Conservation (phyloP, 2,888 invertebrate species). For the Cataglyphis albicans region DNA sequence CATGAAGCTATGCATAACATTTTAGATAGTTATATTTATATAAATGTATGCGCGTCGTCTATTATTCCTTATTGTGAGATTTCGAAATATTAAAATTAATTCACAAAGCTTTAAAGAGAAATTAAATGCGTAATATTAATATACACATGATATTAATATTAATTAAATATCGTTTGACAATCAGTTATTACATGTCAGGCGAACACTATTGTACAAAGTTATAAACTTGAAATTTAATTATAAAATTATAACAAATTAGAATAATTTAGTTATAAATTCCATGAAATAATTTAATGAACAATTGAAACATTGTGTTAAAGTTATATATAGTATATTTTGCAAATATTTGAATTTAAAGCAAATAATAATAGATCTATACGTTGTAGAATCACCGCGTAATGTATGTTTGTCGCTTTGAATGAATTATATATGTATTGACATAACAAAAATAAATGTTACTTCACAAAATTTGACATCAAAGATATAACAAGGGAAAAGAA, state of each 20-base stretch:
- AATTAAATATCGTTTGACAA: neutral
- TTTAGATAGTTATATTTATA: neutral
- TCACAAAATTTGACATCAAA: neutral
- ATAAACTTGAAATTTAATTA: neutral
- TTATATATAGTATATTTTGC: neutral
- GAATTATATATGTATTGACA: neutral
- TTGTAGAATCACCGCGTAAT: neutral
- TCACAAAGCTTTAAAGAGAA: neutral
- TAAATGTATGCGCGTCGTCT: neutral
- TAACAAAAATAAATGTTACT: conserved; percentile 14
- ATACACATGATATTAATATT: neutral
- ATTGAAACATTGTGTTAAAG: neutral
- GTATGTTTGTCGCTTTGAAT: neutral
- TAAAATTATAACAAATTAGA: neutral
- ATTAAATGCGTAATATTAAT: neutral
- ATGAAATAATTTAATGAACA: neutral
- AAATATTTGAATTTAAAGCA: neutral
- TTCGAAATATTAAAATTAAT: neutral
- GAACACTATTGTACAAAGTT: neutral
- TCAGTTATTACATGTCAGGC: neutral
- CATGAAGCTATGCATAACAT: neutral
- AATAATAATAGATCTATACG: neutral
- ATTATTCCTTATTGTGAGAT: conserved; percentile 1
- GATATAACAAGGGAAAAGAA: conserved; percentile 12
- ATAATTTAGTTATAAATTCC: neutral